Conservation (phyloP, 1,140 invertebrate genomes). For the Melipona quadrifasciata region DNA sequence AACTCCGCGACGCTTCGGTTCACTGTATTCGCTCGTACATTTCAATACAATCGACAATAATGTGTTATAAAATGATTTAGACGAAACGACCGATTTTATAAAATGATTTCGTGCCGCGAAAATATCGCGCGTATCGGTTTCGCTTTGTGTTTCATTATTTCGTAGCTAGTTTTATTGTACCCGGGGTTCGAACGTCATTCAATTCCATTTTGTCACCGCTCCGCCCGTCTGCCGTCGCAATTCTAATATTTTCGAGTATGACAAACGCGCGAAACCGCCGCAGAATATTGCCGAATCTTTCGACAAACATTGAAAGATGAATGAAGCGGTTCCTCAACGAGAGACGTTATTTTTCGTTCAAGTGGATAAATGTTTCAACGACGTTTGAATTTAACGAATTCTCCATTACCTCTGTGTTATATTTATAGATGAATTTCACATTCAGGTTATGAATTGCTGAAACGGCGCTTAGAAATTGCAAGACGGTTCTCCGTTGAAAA, state of each 20-base stretch:
- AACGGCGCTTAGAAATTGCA: neutral
- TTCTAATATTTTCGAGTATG: neutral
- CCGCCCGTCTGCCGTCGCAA: no score
- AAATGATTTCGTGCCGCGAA: neutral
- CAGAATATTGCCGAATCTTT: neutral
- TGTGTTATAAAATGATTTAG: neutral
- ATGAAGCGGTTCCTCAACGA: neutral
- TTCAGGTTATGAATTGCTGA: neutral
- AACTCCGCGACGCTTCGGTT: neutral
- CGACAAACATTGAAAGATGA: neutral
- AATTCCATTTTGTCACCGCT: neutral
- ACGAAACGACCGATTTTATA: neutral
- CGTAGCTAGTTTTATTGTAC: neutral
- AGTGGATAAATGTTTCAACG: neutral
- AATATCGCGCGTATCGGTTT: neutral
- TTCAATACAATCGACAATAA: no score
- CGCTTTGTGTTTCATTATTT: slow-evolving; percentile 7
- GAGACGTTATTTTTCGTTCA: neutral
- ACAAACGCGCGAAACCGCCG: neutral
- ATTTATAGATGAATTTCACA: neutral
- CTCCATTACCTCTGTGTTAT: no score
- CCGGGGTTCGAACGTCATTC: neutral
- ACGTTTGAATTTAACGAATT: neutral
- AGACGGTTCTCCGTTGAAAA: no score
- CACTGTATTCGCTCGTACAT: no score